These are phyloP conservation scores for Cyanoliseus patagonus DNA, from an alignment of 2,113 vertebrate species.

Conservation along the genomic window DNA sequence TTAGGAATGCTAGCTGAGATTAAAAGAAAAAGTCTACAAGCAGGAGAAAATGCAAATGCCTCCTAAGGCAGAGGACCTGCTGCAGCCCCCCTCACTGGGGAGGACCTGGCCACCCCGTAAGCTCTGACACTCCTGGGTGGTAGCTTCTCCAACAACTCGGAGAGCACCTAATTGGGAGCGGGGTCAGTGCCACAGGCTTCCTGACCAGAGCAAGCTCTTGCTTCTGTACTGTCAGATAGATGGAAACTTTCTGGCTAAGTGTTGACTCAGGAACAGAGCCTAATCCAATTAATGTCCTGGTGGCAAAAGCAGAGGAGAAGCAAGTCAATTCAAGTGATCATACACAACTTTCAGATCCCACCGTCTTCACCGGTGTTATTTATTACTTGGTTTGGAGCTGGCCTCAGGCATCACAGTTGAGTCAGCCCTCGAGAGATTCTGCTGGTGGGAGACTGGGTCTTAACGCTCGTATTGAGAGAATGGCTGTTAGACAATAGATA, in stretches of 20 bases:
- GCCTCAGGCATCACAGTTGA: background rate
- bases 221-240: background rate
- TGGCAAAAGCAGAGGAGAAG: background rate
- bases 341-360: background rate
- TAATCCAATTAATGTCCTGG: background rate
- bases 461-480: background rate
- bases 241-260: background rate
- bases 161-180: accelerated
- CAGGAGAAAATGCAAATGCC: background rate
- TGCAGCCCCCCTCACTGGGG: background rate
- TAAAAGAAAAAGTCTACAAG: background rate
- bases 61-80: background rate
- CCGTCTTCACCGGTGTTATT: background rate
- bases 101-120: background rate
- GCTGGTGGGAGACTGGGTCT: background rate
- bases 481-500: background rate
- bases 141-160: background rate
- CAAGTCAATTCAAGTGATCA: background rate
- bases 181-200: accelerated
- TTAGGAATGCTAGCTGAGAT: background rate
- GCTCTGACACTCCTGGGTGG: background rate
- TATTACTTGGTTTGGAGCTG: background rate
- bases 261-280: background rate
- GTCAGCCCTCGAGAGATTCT: background rate
- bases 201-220: background rate